phyloP scores from a whole-genome alignment of 2,113 vertebrate species.

The Cyprinodon brontotheroides region DNA sequence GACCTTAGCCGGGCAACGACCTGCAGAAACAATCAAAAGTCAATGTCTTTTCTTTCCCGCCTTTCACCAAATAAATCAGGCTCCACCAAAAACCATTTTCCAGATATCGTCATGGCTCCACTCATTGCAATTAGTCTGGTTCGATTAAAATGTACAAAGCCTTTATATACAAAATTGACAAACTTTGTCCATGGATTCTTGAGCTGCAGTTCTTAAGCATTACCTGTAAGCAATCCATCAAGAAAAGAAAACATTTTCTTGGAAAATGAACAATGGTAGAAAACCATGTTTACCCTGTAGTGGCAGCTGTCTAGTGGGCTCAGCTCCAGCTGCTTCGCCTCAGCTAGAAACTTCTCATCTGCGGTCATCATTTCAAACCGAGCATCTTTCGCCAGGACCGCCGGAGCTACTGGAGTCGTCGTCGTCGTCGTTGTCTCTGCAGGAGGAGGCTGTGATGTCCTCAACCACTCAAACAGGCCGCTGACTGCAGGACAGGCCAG shows the following conservation, averaged over 20 bases:
- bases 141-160: neutral
- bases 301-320: constrained; percentile 72
- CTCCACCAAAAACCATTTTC: too few species aligned
- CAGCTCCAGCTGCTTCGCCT: constrained; percentile 65
- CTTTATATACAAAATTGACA: neutral
- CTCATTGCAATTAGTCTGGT: neutral
- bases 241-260: neutral
- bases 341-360: constrained; percentile 74
- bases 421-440: neutral
- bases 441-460: constrained; percentile 1
- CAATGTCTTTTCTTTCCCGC: neutral
- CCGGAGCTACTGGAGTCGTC: neutral
- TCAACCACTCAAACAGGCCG: constrained; percentile 80
- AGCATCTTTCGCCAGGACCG: constrained; percentile 44
- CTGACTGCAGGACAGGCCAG: constrained; percentile 38
- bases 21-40: constrained; percentile 40
- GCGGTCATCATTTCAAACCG: constrained; percentile 68
- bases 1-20: constrained; percentile 72
- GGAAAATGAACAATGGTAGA: neutral
- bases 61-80: too few species aligned
- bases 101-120: too few species aligned
- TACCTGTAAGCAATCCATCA: neutral
- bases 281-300: constrained; percentile 39
- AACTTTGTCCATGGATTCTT: neutral
- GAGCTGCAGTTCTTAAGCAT: neutral